Base-by-base conservation (phyloP, 2,888 invertebrate species). In the Thecophora atra region DNA sequence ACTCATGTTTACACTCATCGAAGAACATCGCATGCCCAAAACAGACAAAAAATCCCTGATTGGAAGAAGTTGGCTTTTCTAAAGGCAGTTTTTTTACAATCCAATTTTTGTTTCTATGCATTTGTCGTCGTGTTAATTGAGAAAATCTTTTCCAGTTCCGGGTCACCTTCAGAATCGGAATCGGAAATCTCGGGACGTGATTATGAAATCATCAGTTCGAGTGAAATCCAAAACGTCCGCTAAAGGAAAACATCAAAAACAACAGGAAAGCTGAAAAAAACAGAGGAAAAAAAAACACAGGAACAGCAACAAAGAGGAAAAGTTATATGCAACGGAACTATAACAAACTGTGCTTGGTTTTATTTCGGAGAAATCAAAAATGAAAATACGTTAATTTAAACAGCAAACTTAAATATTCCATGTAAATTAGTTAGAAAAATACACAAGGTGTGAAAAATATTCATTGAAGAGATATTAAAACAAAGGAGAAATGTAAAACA, bases 171-270 rank as follows among this genome's bases (percentile, higher is more conserved):
- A 0, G 95, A 94, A 82, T 94, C 94, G 17, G 95, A 95, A 80
- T 93, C 93, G 1, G 94, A 93, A 84, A 90, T 91, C 81, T 93
- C 93, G 79, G 95, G 93, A 78, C 91, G 93, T 80, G 95, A 96
- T 88, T 95, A 95, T 86, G 96, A 95, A 88, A 94, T 95, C 83
- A 92, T 96, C 68, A 94, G 94, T 80, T 90, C 90, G 42, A 91
- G 89, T 21, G 92, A 92, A 79, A 83, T 91, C 47, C 91, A 90
- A 74, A 84, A 81, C 78, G 83, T 84, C 78, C 66, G 21, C 56
- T 60, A 13, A 21, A 26, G 24, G 58, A 47, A n/a, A 60, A 70
- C 1, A 71, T 63, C 52, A 70, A 74, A 54, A 76, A 73, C 56
- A 68, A 62, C 63, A 70, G 19, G 4, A 28, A 6, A 70, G 15